Conservation (phyloP, 1,140 invertebrate genomes). For the Orius insidiosus region DNA sequence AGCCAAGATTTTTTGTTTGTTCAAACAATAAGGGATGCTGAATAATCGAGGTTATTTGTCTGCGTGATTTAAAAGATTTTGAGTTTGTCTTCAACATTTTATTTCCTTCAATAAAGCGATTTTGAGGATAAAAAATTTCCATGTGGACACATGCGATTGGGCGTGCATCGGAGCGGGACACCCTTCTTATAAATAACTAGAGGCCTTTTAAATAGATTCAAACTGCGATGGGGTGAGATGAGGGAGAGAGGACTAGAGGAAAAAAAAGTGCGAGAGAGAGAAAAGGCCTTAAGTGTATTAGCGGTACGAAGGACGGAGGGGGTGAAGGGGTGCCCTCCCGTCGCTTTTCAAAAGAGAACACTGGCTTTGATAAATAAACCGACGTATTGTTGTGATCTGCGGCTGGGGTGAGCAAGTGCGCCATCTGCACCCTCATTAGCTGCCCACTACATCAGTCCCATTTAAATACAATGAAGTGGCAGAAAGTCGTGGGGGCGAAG, state of each 20-base stretch:
- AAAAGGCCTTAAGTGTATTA: constrained; percentile 9
- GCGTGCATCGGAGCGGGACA: constrained; percentile 2
- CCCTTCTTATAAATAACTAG: constrained; percentile 2
- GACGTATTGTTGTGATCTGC: constrained; percentile 11
- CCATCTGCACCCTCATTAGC: constrained; percentile 10
- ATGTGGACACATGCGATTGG: constrained; percentile 9
- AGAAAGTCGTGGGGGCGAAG: not conserved
- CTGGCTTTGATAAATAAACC: constrained; percentile 12
- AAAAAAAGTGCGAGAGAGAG: not conserved
- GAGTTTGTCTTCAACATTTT: too few relatives aligned
- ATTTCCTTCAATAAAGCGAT: too few relatives aligned
- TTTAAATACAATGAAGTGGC: constrained; percentile 9
- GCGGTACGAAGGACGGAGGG: not conserved
- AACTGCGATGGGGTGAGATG: not conserved
- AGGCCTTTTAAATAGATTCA: constrained; percentile 10
- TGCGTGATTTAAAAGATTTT: too few relatives aligned
- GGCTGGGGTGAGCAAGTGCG: constrained; percentile 8
- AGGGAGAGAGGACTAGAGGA: constrained; percentile 5
- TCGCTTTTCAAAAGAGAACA: constrained; percentile 2
- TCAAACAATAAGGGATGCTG: not conserved
- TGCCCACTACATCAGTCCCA: constrained; percentile 9
- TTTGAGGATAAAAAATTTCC: too few relatives aligned
- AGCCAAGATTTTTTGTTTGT: constrained; percentile 9
- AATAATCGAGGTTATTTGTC: too few relatives aligned
- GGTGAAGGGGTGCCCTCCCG: not conserved